Evolutionary conservation across 2,797 vertebrate species (phyloP), one percentile per base, ranked within the genome.

Genomic region (Trachops cirrhosus): DNA sequence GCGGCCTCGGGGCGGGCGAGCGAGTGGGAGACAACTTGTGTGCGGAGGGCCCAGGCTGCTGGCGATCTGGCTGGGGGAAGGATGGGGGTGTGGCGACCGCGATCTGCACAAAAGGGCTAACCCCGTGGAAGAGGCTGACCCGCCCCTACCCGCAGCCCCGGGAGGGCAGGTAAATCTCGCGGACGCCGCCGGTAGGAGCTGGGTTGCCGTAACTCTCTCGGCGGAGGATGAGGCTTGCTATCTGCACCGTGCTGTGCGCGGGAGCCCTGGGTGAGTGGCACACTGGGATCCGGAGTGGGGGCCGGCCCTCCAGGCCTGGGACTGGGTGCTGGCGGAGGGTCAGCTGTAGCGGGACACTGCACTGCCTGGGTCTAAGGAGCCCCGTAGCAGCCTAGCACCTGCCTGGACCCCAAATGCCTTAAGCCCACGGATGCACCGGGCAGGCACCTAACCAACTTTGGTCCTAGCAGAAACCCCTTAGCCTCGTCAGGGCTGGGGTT

Each of bases 231-330:
- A 96, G 34, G 74, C 59, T 93, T 10, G 0, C 21, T 1, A 0
- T 39, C 37, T 54, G 71, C 4, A 34, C 11, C 24, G 73, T 97
- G 71, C 92, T 97, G 6, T 95, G 71, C 32, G 48, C 48, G 0
- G 94, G 59, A 50, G 32, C 59, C 16, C 87, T 97, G 73, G 96
- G 97, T 96, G 94, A 97, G 96, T 96, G 41, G 37, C 3, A 4
- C 64, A 3, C 44, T 0, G 57, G 39, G 39, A 67, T 39, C 37
- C 0, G 2, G 82, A 18, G 8, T 32, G 37, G n/a, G 80, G 15
- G 7, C 74, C 10, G 8, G 79, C 68, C 21, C 41, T 86, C 18
- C 22, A 8, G n/a, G n/a, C 26, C 32, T 24, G 67, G 52, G 29
- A 67, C 62, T 29, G 2, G 44, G 71, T 15, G 32, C 52, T 32